Evolutionary conservation across 2,888 invertebrate genomes (phyloP).

Genomic region (Timema podura): DNA sequence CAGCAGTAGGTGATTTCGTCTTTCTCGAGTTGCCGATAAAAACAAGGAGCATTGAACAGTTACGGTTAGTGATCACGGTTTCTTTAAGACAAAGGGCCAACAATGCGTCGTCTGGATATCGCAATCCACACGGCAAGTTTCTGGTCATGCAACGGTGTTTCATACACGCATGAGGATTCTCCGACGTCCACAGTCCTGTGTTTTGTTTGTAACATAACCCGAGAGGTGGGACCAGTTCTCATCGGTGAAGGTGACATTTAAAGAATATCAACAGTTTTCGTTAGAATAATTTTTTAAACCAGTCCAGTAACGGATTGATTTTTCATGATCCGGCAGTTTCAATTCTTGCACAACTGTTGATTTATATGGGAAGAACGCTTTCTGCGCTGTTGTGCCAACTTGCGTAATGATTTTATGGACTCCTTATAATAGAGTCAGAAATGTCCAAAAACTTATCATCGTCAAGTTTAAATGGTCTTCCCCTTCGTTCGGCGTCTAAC

Average conservation of each 20-base stretch:
- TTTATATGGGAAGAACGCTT: background rate
- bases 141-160: background rate
- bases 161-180: background rate
- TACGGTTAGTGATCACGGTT: background rate
- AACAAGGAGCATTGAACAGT: background rate
- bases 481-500: no score
- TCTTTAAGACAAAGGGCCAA: no score
- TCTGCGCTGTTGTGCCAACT: no score
- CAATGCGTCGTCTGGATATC: no score
- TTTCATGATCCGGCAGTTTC: background rate
- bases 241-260: background rate
- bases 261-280: background rate
- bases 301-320: background rate
- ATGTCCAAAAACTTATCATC: no score
- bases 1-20: background rate
- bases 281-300: background rate
- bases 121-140: no score
- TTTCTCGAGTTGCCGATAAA: background rate
- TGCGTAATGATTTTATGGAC: no score
- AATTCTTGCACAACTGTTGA: background rate
- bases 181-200: no score
- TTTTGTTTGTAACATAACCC: background rate
- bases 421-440: no score
- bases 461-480: no score
- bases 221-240: slow-evolving; percentile 3